phyloP scores from a whole-genome alignment of 2,888 invertebrate species.

The Metopia argyrocephala region DNA sequence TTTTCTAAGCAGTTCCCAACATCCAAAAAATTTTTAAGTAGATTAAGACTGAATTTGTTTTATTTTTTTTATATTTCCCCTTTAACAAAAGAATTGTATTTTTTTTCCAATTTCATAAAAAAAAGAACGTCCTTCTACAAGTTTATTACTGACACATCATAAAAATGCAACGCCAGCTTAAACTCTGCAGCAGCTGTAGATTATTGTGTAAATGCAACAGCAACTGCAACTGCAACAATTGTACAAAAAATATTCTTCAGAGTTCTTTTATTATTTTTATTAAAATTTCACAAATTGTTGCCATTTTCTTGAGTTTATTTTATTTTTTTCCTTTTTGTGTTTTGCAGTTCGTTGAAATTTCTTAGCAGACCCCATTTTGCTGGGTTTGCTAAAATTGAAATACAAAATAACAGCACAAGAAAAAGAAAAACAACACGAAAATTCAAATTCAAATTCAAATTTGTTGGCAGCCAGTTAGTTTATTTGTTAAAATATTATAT shows the following conservation, averaged over 20 bases:
- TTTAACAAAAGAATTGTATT: background rate
- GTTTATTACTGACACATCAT: constrained; percentile 40
- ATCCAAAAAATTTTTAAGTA: no score
- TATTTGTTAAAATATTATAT: constrained; percentile 48
- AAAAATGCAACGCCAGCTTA: constrained; percentile 55
- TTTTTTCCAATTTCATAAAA: background rate
- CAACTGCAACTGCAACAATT: background rate
- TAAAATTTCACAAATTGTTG: background rate
- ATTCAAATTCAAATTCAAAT: background rate
- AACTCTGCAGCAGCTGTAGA: constrained; percentile 44
- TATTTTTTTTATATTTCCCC: no score
- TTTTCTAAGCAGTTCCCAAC: no score
- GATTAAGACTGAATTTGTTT: no score
- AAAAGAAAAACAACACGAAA: background rate
- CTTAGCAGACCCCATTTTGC: constrained; percentile 4
- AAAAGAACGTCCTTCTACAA: background rate
- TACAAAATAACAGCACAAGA: constrained; percentile 12
- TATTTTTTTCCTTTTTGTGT: background rate
- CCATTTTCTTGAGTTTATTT: background rate
- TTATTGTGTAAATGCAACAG: constrained; percentile 49
- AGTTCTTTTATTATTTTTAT: background rate
- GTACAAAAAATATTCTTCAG: background rate
- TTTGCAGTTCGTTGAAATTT: background rate
- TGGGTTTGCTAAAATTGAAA: constrained; percentile 31
- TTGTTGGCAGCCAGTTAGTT: constrained; percentile 45